Evolutionary conservation across 2,113 vertebrate species (phyloP).

Genomic region (Apodemus sylvaticus): DNA sequence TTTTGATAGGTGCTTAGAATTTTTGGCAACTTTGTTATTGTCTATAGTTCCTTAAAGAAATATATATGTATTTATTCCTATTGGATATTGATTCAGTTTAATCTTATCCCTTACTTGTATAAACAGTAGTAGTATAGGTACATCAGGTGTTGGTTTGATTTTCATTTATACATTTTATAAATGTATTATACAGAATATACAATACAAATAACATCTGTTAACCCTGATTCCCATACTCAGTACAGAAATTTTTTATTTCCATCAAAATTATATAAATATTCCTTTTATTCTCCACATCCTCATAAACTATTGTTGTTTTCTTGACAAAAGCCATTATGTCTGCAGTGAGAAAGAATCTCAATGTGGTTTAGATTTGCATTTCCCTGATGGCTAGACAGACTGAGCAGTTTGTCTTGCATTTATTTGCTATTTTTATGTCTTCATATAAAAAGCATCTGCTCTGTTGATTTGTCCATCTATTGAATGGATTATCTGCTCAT

Average conservation of each 20-base stretch:
- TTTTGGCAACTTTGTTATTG: background rate
- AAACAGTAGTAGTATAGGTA: too few relatives aligned
- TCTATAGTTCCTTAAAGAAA: background rate
- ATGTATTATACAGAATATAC: background rate
- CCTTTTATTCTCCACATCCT: background rate
- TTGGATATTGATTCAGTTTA: background rate
- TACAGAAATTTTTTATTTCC: background rate
- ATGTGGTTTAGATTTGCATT: background rate
- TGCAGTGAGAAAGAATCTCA: background rate
- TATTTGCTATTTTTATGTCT: background rate
- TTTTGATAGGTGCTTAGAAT: too few relatives aligned
- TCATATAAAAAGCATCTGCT: background rate
- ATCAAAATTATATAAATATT: background rate
- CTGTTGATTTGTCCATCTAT: background rate
- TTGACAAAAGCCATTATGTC: background rate
- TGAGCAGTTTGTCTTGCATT: background rate
- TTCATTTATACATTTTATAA: background rate
- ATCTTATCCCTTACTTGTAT: background rate
- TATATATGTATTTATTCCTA: too few relatives aligned
- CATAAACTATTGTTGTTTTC: background rate
- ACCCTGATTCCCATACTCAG: background rate
- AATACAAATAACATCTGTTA: background rate
- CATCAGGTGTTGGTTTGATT: background rate
- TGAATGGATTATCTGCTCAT: background rate
- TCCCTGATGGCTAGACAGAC: background rate